These are phyloP conservation scores for Ctenochaetus hawaiiensis DNA, from an alignment of 2,797 vertebrate genomes.

Conservation along the genomic window DNA sequence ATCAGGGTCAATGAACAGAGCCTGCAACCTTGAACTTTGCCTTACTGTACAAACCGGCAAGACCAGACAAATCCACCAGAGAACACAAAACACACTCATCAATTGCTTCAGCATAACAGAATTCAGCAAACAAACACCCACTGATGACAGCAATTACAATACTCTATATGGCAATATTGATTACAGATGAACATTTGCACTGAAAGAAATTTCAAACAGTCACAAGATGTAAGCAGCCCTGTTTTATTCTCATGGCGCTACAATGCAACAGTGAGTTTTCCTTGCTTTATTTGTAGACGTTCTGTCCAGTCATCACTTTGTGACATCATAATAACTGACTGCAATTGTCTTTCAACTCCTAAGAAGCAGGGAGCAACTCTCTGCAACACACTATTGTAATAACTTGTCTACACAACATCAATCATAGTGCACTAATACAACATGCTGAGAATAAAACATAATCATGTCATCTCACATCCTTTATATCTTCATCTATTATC, in stretches of 20 bases:
- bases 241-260: background rate
- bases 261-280: background rate
- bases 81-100: background rate
- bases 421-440: background rate
- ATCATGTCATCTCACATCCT: background rate
- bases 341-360: background rate
- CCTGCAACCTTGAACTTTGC: conserved; percentile 56
- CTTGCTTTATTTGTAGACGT: background rate
- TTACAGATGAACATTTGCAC: background rate
- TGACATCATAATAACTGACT: background rate
- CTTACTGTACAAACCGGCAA: background rate
- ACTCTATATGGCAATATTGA: background rate
- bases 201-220: background rate
- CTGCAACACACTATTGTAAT: background rate
- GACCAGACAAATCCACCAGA: conserved; percentile 5
- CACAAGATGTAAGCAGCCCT: background rate
- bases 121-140: background rate
- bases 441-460: background rate
- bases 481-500: background rate
- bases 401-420: background rate
- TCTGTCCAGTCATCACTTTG: background rate
- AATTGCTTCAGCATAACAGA: background rate
- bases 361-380: background rate
- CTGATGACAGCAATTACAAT: background rate
- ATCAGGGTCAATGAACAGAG: conserved; percentile 24